Base-by-base conservation (phyloP, 2,113 vertebrate genomes). In the Centrocercus urophasianus region DNA sequence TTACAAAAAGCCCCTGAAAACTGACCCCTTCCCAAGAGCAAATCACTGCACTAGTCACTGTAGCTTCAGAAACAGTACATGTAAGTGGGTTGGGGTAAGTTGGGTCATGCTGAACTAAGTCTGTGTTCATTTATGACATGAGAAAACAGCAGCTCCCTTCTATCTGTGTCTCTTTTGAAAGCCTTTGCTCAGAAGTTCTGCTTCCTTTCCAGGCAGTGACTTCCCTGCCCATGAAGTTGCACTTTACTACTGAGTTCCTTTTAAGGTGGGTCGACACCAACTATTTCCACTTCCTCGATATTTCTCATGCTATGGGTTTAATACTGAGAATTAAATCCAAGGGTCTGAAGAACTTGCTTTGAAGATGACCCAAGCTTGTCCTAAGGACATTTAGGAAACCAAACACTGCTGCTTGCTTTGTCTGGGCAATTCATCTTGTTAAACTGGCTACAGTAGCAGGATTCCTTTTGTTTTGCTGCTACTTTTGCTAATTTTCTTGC, bases 201-300 rank as follows among this genome's bases (percentile, higher is more conserved):
- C 11, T 74, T 86, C 80, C 32, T 50, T 61, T 27, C 17, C 40
- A 32, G 63, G 25, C 8, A 69, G 11, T 83, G 67, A 22, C n/a
- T 8, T 47, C 1, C 0, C 7, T 30, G 42, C 8, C 38, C 42
- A 18, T 21, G 18, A 42, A 4, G 13, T 1, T 66, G 14, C 66
- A 25, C 10, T 69, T 61, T 11, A 83, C 11, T 25, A 11, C 2
- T 69, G 10, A 47, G 13, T 8, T 70, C n/a, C 17, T 13, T 52
- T 76, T 50, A 8, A 52, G 59, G 14, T 1, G 43, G 9, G 21
- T 15, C 7, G 43, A 25, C 8, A 18, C 9, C 48, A 32, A 5
- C 19, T 32, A 14, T 83, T 92, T 61, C 36, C 48, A 30, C n/a
- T 24, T 76, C 65, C n/a, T 73, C 13, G 18, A 0, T 13, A 6